phyloP scores from a whole-genome alignment of 1,140 invertebrate genomes.

The Ephestia elutella region DNA sequence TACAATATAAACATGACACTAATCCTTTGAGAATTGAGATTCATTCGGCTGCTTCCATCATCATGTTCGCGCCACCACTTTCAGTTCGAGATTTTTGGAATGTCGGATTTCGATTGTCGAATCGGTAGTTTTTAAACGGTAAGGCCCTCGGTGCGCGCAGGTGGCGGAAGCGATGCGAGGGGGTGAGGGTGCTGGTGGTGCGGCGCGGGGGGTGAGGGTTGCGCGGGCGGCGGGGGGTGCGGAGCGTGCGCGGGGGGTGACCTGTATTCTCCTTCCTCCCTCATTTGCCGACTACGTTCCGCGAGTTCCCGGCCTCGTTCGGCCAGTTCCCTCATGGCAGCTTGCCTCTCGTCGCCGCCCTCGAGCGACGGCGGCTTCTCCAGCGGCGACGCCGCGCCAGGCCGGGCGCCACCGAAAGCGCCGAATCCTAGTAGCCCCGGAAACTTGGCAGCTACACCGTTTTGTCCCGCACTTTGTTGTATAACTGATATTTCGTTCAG shows the following conservation, averaged over 20 bases:
- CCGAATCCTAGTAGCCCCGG: slow-evolving; percentile 75
- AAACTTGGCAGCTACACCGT: slow-evolving; percentile 75
- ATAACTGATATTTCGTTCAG: slow-evolving; percentile 78
- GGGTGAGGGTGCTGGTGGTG: slow-evolving; percentile 47
- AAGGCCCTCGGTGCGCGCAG: slow-evolving; percentile 61
- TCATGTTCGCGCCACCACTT: background rate
- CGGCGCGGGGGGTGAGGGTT: slow-evolving; percentile 65
- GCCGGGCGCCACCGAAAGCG: slow-evolving; percentile 61
- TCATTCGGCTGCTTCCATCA: slow-evolving; percentile 11
- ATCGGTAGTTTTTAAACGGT: slow-evolving; percentile 41
- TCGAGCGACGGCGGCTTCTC: slow-evolving; percentile 66
- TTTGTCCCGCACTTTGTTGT: slow-evolving; percentile 74
- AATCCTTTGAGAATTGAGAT: background rate
- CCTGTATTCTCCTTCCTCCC: slow-evolving; percentile 68
- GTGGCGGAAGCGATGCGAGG: slow-evolving; percentile 54
- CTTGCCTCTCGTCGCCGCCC: slow-evolving; percentile 61
- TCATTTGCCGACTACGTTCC: slow-evolving; percentile 58
- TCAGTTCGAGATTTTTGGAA: slow-evolving; percentile 37
- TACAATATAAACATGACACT: slow-evolving; percentile 51
- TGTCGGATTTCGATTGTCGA: slow-evolving; percentile 33
- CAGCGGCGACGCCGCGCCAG: slow-evolving; percentile 64
- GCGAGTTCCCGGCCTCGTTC: slow-evolving; percentile 59
- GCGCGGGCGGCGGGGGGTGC: slow-evolving; percentile 59
- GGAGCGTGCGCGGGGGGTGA: slow-evolving; percentile 45
- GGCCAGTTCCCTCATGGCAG: slow-evolving; percentile 61